phyloP scores from a whole-genome alignment of 2,113 vertebrate species.

The Microtus pennsylvanicus region DNA sequence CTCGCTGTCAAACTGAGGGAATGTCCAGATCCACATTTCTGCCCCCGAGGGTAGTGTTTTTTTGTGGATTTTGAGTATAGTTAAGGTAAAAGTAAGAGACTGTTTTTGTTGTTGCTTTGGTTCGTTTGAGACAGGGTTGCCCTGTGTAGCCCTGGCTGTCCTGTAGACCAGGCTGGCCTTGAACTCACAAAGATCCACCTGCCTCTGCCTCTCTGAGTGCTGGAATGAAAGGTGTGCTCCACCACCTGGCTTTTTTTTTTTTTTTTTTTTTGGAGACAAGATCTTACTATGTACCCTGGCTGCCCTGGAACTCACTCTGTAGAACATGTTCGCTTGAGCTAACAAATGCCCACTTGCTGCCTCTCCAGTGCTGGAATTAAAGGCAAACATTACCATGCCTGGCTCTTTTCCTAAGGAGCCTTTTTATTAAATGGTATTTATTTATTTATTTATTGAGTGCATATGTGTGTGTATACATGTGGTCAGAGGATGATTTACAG shows the following conservation, averaged over 20 bases:
- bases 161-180: background rate
- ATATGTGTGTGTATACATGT: background rate
- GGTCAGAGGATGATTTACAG: background rate
- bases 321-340: background rate
- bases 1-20: conserved; percentile 1
- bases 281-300: no score
- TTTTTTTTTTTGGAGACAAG: no score
- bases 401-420: background rate
- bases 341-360: background rate
- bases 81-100: background rate
- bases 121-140: background rate
- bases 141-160: background rate
- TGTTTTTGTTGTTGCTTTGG: background rate
- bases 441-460: background rate
- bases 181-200: background rate
- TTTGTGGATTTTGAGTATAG: background rate
- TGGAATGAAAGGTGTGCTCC: background rate
- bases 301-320: background rate
- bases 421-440: background rate
- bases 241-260: no score
- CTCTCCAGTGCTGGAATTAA: background rate
- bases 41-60: background rate
- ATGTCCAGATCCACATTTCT: background rate
- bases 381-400: background rate
- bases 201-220: background rate